Evolutionary conservation across 2,113 vertebrate species (phyloP).

Genomic region (Camarhynchus parvulus): DNA sequence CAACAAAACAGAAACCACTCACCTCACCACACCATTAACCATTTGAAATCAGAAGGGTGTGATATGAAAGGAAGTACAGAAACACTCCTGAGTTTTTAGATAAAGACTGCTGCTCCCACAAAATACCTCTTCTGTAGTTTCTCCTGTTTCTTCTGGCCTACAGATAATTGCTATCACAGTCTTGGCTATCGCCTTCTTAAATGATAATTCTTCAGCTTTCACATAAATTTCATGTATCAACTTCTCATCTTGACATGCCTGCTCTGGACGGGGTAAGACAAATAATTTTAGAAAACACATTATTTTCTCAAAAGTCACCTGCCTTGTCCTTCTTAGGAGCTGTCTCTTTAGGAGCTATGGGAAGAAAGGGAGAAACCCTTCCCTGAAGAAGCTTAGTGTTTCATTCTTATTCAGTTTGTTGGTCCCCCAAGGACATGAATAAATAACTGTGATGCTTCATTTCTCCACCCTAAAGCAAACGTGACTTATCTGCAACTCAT

Average conservation of each 20-base stretch:
- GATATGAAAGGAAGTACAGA: not conserved
- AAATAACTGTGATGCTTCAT: not conserved
- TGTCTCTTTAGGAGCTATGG: not conserved
- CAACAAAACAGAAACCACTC: not conserved
- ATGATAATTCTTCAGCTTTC: not conserved
- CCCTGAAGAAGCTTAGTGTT: not conserved
- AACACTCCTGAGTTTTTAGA: not conserved
- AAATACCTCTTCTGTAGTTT: not conserved
- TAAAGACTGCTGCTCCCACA: not conserved
- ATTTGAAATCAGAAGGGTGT: not conserved
- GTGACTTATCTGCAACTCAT: not conserved
- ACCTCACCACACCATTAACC: not conserved
- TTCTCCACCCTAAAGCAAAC: not conserved
- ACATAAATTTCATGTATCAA: not conserved
- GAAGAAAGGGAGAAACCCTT: not conserved
- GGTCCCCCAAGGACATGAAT: not conserved
- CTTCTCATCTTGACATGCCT: not conserved
- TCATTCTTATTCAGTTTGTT: not conserved
- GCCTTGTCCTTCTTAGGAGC: not conserved
- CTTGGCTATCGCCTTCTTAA: not conserved
- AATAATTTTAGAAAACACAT: not conserved
- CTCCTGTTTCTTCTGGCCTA: not conserved
- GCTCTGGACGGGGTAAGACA: not conserved
- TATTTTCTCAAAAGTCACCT: not conserved
- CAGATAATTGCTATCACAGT: not conserved